These are phyloP conservation scores for Malurus splendens DNA, from an alignment of 2,797 vertebrate species.

Conservation along the genomic window DNA sequence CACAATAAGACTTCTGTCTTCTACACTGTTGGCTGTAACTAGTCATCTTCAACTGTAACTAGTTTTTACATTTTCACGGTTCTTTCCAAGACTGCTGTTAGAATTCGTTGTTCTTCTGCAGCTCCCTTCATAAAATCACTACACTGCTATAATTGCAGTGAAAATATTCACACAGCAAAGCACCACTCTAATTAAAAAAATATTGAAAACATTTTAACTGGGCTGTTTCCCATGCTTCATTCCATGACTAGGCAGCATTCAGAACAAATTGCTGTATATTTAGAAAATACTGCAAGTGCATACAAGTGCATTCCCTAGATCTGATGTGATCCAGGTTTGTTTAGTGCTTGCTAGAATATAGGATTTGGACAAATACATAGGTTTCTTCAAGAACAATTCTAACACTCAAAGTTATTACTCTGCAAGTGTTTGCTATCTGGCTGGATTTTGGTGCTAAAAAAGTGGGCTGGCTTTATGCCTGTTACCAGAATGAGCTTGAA, in stretches of 20 bases:
- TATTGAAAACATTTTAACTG: not conserved
- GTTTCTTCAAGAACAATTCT: not conserved
- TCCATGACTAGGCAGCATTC: not conserved
- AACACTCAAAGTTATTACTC: not conserved
- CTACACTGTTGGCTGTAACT: rapidly evolving
- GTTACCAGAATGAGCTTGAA: not conserved
- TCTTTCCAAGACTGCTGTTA: not conserved
- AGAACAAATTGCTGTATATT: not conserved
- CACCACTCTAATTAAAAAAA: not conserved
- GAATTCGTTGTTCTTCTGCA: not conserved
- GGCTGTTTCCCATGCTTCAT: not conserved
- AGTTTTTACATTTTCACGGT: not conserved
- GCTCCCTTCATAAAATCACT: not conserved
- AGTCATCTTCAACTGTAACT: not conserved
- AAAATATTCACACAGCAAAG: not conserved
- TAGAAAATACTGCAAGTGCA: not conserved
- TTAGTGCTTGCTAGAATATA: not conserved
- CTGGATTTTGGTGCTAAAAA: not conserved
- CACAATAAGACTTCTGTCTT: not conserved
- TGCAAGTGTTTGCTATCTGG: not conserved
- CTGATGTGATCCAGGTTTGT: not conserved
- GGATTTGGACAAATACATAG: not conserved
- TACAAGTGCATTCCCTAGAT: not conserved
- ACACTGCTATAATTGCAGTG: not conserved
- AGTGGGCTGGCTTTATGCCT: not conserved